Conservation (phyloP, 2,797 vertebrate genomes). For the Hydrophis major region DNA sequence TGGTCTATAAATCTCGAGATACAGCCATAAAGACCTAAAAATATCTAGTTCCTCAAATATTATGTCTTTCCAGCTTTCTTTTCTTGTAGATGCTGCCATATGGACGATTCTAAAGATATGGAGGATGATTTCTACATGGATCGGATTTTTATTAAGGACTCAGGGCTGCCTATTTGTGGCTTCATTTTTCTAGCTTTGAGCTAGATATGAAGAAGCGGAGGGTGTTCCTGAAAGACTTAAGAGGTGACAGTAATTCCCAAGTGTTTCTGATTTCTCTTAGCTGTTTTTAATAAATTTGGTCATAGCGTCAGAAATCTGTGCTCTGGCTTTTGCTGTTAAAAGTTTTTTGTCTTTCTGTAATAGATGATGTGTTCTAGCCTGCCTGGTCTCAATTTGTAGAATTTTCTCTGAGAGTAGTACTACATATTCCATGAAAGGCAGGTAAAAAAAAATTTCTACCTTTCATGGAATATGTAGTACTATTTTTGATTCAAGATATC, state of each 20-base stretch:
- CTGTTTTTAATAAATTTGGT: constrained; percentile 53
- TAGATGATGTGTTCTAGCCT: too few relatives aligned
- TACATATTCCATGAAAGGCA: background rate
- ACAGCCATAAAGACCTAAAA: constrained; percentile 90
- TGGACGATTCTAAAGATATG: background rate
- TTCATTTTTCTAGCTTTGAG: background rate
- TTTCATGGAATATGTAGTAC: background rate
- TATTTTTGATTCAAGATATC: background rate
- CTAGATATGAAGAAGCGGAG: too few relatives aligned
- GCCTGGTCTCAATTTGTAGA: background rate
- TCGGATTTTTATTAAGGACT: fast-evolving
- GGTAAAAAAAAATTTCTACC: background rate
- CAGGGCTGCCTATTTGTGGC: background rate
- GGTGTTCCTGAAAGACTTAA: background rate
- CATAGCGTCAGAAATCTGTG: background rate
- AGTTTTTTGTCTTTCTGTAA: background rate
- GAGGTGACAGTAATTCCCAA: background rate
- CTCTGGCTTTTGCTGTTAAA: background rate
- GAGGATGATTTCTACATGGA: background rate
- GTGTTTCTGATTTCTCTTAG: constrained; percentile 18
- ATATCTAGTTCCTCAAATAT: background rate
- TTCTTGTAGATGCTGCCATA: fast-evolving
- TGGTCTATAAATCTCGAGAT: constrained; percentile 97
- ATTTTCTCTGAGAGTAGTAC: background rate
- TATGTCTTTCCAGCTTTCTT: constrained; percentile 33